A percentile compares a stretch with the other conserved stretches of the same genome.
phyloP scores from a whole-genome alignment of 2,888 invertebrate species.

The Melanostoma mellinum region DNA sequence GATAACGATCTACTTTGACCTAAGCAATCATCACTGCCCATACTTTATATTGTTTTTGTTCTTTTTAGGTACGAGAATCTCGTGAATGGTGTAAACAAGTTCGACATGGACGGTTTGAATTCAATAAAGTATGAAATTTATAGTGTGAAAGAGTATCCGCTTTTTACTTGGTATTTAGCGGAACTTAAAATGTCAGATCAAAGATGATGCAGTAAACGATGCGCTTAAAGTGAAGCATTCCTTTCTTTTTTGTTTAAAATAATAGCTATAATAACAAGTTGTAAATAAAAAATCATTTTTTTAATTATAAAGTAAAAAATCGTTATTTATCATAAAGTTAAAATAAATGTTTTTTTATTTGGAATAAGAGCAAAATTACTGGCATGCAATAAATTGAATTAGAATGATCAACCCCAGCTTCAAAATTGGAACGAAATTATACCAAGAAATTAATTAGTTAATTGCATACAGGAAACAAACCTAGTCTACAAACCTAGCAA shows the following conservation, averaged over 20 bases:
- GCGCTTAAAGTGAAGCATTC: constrained; percentile 24
- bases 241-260: constrained; percentile 5
- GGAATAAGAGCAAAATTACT: not conserved
- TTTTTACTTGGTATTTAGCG: constrained; percentile 92
- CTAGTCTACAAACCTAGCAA: no score
- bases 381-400: no score
- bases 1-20: no score
- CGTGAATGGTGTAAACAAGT: constrained; percentile 91
- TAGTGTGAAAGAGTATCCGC: constrained; percentile 86
- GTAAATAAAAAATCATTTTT: constrained; percentile 53
- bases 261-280: constrained; percentile 42
- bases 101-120: constrained; percentile 92
- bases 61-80: constrained; percentile 90
- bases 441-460: no score
- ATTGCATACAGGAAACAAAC: no score
- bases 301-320: constrained; percentile 46
- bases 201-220: constrained; percentile 74
- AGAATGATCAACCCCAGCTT: no score
- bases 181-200: constrained; percentile 84
- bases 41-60: not conserved
- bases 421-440: no score
- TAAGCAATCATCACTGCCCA: no score
- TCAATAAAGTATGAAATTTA: constrained; percentile 90
- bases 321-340: constrained; percentile 52
- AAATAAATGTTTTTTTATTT: not conserved